Evolutionary conservation across 92 coral and sea anemone genomes (phyloP).

Genomic region (Metridium senile): DNA sequence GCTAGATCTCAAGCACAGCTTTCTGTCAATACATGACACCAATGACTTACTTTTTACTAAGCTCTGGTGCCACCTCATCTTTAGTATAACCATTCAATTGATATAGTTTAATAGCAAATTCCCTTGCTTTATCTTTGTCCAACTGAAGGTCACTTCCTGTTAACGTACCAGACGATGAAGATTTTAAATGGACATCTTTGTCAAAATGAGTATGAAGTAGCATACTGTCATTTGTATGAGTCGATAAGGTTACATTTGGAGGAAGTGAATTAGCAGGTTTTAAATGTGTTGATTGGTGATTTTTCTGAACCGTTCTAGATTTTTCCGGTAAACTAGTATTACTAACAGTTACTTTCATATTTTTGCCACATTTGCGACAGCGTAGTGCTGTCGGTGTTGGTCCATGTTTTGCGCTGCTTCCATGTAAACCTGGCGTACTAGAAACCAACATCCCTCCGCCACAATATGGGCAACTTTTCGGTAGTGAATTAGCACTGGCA

Average conservation of each 20-base stretch:
- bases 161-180: slow-evolving; percentile 22
- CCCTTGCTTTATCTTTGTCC: slow-evolving; percentile 51
- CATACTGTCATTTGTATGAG: slow-evolving; percentile 9
- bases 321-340: slow-evolving; percentile 76
- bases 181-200: slow-evolving; percentile 5
- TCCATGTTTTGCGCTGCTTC: background rate
- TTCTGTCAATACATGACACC: too few species aligned
- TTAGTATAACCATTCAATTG: slow-evolving; percentile 74
- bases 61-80: slow-evolving; percentile 87
- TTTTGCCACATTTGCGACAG: slow-evolving; percentile 63
- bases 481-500: slow-evolving; percentile 60
- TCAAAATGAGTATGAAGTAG: background rate
- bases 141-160: slow-evolving; percentile 14
- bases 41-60: slow-evolving; percentile 94
- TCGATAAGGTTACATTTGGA: slow-evolving; percentile 17
- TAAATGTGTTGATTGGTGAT: slow-evolving; percentile 34
- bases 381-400: slow-evolving; percentile 16
- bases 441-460: slow-evolving; percentile 54
- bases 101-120: slow-evolving; percentile 72
- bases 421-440: slow-evolving; percentile 37
- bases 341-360: slow-evolving; percentile 43
- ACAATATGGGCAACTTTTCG: slow-evolving; percentile 70
- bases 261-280: slow-evolving; percentile 40
- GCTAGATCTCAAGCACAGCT: too few species aligned
- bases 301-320: slow-evolving; percentile 49